These are phyloP conservation scores for Ariopsis seemanni DNA, from an alignment of 2,113 vertebrate genomes.

Conservation along the genomic window DNA sequence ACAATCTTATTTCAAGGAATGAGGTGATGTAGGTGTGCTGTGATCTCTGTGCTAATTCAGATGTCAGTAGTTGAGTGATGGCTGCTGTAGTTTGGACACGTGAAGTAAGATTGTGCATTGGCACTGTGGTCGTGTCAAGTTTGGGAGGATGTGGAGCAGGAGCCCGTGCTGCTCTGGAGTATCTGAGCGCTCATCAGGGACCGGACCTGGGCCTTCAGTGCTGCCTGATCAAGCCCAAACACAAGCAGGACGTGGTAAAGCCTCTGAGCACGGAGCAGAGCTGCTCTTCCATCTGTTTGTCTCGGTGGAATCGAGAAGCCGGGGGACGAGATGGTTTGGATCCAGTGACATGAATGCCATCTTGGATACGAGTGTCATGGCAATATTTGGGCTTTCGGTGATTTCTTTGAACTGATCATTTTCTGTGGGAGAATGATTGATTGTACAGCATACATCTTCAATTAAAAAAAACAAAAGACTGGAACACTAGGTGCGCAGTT, in stretches of 20 bases:
- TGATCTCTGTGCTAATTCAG: not conserved
- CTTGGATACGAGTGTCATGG: no score
- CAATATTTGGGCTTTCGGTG: no score
- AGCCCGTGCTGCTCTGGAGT: not conserved
- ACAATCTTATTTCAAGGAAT: not conserved
- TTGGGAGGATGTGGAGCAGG: not conserved
- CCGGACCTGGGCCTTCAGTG: not conserved
- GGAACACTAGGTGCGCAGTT: no score
- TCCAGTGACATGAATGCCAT: no score
- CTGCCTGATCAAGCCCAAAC: conserved; percentile 4
- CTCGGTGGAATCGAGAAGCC: not conserved
- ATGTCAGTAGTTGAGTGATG: not conserved
- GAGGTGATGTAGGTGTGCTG: not conserved
- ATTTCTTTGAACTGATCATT: no score
- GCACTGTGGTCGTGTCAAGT: not conserved
- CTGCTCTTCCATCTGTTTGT: not conserved
- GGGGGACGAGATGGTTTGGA: not conserved
- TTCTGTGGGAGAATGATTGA: no score
- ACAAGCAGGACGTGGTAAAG: not conserved
- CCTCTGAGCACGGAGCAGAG: not conserved
- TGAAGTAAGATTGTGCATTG: not conserved
- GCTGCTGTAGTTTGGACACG: not conserved
- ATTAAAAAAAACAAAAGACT: no score
- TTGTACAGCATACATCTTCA: no score
- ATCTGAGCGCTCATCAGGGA: conserved; percentile 18